Percentiles rank a stretch among this genome's conserved stretches.
Conservation (phyloP, 2,113 vertebrate genomes). For the Psettodes erumei region DNA sequence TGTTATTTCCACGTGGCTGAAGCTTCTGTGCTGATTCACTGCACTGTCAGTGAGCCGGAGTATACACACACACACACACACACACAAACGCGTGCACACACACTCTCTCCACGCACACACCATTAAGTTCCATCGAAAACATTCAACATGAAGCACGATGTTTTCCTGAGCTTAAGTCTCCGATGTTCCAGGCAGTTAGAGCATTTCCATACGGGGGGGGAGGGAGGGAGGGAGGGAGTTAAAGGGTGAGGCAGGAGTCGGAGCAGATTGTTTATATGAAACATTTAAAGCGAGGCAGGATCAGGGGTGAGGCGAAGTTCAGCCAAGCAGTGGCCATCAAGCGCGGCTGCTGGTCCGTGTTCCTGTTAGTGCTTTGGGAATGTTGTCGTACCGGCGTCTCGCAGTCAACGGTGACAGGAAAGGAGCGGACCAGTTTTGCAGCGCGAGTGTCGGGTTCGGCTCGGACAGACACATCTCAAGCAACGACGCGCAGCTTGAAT, state of each 20-base stretch:
- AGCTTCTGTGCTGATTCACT: constrained; percentile 67
- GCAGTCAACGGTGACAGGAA: background rate
- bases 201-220: constrained; percentile 5
- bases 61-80: constrained; percentile 3
- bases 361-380: too few relatives aligned
- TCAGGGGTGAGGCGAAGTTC: constrained; percentile 51
- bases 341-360: constrained; percentile 1
- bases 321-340: background rate
- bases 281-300: constrained; percentile 25
- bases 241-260: constrained; percentile 2
- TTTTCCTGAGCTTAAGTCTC: constrained; percentile 2
- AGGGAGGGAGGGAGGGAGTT: background rate
- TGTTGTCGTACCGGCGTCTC: too few relatives aligned
- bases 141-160: constrained; percentile 28
- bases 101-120: constrained; percentile 20
- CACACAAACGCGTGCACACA: constrained; percentile 36
- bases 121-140: constrained; percentile 10
- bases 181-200: constrained; percentile 12
- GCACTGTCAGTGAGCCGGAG: constrained; percentile 10
- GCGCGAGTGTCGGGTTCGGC: background rate
- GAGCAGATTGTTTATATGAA: constrained; percentile 26
- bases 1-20: constrained; percentile 54
- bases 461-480: background rate
- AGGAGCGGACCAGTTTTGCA: background rate
- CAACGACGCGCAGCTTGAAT: background rate